Evolutionary conservation across 2,888 invertebrate genomes (phyloP).

Genomic region (Carterocephalus palaemon): DNA sequence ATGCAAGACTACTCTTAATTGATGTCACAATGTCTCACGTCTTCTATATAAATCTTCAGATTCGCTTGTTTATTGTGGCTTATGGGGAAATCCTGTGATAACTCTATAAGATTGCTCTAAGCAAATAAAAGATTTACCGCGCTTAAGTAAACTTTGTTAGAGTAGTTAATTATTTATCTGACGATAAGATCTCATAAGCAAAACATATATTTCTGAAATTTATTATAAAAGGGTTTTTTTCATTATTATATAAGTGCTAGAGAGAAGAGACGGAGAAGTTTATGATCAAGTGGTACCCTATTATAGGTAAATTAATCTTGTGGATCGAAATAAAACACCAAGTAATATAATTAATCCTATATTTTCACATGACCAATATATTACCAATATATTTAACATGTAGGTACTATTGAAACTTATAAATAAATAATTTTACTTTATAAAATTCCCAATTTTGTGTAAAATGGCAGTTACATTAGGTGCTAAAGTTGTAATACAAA

Average conservation of each 20-base stretch:
- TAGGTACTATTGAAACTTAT: slow-evolving; percentile 18
- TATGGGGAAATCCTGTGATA: too few relatives aligned
- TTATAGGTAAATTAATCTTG: not conserved
- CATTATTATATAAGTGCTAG: too few relatives aligned
- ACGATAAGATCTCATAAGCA: too few relatives aligned
- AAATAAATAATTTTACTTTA: slow-evolving; percentile 14
- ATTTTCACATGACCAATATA: slow-evolving; percentile 11
- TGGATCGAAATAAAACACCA: not conserved
- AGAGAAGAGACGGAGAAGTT: too few relatives aligned
- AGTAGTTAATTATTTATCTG: too few relatives aligned
- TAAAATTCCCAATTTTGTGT: slow-evolving; percentile 16
- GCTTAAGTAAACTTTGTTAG: too few relatives aligned
- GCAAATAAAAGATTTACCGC: not conserved
- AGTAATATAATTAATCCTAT: slow-evolving; percentile 3
- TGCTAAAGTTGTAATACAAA: slow-evolving; percentile 4
- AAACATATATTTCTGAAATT: too few relatives aligned
- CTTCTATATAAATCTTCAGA: not conserved
- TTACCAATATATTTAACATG: slow-evolving; percentile 16
- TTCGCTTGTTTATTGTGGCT: not conserved
- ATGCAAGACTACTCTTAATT: too few relatives aligned
- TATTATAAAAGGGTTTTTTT: too few relatives aligned
- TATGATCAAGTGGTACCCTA: too few relatives aligned
- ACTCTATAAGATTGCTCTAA: not conserved
- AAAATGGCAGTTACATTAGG: slow-evolving; percentile 17
- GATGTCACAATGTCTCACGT: not conserved